Conservation (phyloP, 1,140 invertebrate species). For the Drosophila pruinosa region DNA sequence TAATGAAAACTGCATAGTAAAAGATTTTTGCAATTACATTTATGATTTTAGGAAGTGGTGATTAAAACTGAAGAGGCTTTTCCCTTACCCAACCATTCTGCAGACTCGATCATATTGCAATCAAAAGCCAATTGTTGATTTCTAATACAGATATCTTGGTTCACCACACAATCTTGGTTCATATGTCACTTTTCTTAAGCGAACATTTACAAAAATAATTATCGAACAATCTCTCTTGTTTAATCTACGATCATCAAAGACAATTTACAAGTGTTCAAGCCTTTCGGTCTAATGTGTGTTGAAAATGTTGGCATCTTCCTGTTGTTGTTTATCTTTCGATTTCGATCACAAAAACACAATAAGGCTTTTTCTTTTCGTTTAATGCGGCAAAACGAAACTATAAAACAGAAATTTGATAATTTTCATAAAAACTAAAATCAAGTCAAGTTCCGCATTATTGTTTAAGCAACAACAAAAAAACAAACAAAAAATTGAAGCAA, state of each 20-base stretch:
- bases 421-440: conserved; percentile 71
- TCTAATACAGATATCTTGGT: not conserved
- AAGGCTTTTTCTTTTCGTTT: conserved; percentile 39
- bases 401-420: conserved; percentile 53
- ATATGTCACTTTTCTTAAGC: not conserved
- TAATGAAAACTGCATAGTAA: conserved; percentile 12
- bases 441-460: conserved; percentile 71
- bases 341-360: conserved; percentile 38
- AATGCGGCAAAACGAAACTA: conserved; percentile 8
- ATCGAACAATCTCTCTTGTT: not conserved
- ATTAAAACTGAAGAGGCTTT: conserved; percentile 38
- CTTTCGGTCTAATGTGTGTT: not conserved
- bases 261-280: conserved; percentile 11
- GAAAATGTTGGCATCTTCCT: conserved; percentile 25
- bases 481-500: conserved; percentile 2
- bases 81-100: not conserved
- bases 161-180: not conserved
- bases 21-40: not conserved
- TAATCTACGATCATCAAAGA: conserved; percentile 10
- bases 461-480: conserved; percentile 38
- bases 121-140: not conserved
- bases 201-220: not conserved
- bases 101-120: not conserved
- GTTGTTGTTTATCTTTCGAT: conserved; percentile 11
- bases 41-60: conserved; percentile 21